phyloP scores from a whole-genome alignment of 2,113 vertebrate species.

The Muscicapa adusta region DNA sequence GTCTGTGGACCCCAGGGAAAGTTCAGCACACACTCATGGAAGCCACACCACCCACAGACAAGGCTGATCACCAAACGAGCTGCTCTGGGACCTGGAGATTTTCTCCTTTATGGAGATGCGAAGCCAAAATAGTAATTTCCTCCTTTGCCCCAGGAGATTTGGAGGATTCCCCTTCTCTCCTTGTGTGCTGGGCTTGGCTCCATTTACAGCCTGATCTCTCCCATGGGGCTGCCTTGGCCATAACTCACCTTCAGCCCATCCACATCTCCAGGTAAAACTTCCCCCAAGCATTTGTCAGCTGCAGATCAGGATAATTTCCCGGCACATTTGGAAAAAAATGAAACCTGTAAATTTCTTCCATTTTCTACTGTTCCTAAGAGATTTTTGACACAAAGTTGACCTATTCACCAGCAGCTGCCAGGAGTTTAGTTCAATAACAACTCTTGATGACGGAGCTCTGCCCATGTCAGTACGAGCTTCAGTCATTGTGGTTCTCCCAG shows the following conservation, averaged over 20 bases:
- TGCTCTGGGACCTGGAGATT: not conserved
- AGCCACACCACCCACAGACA: not conserved
- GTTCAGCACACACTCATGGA: not conserved
- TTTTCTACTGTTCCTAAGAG: not conserved
- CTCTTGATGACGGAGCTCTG: not conserved
- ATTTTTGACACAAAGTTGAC: not conserved
- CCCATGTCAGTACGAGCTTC: not conserved
- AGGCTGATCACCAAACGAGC: not conserved
- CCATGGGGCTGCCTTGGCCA: not conserved
- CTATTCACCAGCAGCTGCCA: not conserved
- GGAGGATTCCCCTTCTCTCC: not conserved
- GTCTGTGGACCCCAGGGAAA: fast-evolving
- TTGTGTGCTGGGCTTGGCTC: not conserved
- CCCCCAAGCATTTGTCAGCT: not conserved
- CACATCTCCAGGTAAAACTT: not conserved
- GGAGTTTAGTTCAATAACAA: not conserved
- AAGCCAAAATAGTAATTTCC: not conserved
- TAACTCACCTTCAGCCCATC: not conserved
- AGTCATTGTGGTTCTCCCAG: not conserved
- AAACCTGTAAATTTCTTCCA: not conserved
- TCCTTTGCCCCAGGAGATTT: fast-evolving
- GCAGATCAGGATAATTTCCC: not conserved
- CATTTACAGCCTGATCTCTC: not conserved
- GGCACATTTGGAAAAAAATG: not conserved
- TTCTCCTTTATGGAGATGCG: not conserved